Evolutionary conservation across 2,888 invertebrate species (phyloP), one percentile per base, ranked within the genome.

Genomic region (Dicranocentrus wangi): DNA sequence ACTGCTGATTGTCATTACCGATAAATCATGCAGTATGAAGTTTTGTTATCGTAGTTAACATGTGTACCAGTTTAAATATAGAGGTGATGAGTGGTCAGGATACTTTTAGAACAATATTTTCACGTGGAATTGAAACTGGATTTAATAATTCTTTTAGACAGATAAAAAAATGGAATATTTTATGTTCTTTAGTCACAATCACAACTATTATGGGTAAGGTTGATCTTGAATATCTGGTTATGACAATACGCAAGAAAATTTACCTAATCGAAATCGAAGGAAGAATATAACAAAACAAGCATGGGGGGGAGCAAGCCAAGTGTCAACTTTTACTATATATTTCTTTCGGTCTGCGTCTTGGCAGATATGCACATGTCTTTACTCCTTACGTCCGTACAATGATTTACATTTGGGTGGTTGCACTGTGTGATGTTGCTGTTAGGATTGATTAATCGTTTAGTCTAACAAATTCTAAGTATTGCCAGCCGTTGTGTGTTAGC

Each of bases 371-470:
- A 60, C 60, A 28, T 28, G 60, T 28, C 60, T 47, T 15, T 10
- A 3, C 5, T 32, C 5, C 10, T 32, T 21, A 55, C 13, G 55
- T 55, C 55, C 13, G 21, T 32, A 60, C 32, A 60, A 32, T 60
- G 60, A 60, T 60, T 60, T 60, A 60, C 60, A 60, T 25, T 7
- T 60, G 28, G n/a, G 17, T 17, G 2, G 8, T 47, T n/a, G 15
- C n/a, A 47, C 17, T n/a, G 8, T 60, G n/a, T 60, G 32, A n/a
- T 17, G 15, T 5, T 28, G 25, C 32, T 61, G 60, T 61, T 28
- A 15, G 47, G 68, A 68, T 68, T 68, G 68, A 68, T 68, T 68
- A 68, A 68, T 68, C 42, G 23, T 28, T 51, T 51, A 68, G 51
- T 68, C 23, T n/a, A 51, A 60, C 60, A 60, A 60, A 55, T 13